These are phyloP conservation scores for Dynastes grantii DNA, from an alignment of 2,888 invertebrate species.

Conservation along the genomic window DNA sequence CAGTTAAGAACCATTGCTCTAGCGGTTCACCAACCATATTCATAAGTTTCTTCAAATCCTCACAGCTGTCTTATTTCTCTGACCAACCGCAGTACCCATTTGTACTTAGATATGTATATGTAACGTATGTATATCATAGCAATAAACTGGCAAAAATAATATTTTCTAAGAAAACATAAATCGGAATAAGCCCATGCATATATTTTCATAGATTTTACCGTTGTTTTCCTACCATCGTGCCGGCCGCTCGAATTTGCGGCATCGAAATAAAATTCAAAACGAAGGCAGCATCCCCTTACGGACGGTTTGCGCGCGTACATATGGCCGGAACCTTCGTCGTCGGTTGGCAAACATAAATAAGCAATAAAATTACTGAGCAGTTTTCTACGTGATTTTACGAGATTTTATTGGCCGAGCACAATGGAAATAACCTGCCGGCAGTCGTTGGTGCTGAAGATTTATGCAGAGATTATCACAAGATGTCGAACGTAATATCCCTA, in stretches of 20 bases:
- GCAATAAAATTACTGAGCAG: slow-evolving; percentile 41
- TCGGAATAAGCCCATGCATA: slow-evolving; percentile 52
- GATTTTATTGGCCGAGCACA: background rate
- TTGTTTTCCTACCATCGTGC: too few relatives aligned
- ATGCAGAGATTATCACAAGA: background rate
- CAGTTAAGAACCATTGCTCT: too few relatives aligned
- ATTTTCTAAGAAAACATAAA: slow-evolving; percentile 55
- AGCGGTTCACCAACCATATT: too few relatives aligned
- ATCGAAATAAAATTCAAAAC: slow-evolving; percentile 49
- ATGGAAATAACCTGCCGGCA: background rate
- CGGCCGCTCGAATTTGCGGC: slow-evolving; percentile 35
- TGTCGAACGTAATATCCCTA: too few relatives aligned
- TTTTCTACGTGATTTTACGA: slow-evolving; percentile 2
- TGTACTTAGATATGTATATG: background rate
- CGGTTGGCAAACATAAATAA: slow-evolving; percentile 41
- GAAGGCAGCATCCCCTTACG: slow-evolving; percentile 32
- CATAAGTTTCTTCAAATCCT: too few relatives aligned
- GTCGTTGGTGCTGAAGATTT: background rate
- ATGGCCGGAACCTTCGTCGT: slow-evolving; percentile 8
- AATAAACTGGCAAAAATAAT: slow-evolving; percentile 46
- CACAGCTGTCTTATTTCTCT: too few relatives aligned
- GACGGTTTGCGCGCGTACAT: slow-evolving; percentile 1
- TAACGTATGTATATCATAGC: slow-evolving; percentile 2
- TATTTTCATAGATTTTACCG: slow-evolving; percentile 48
- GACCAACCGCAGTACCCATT: background rate